Percentiles rank a stretch among this genome's conserved stretches.
Evolutionary conservation across 2,888 invertebrate species (phyloP).

Genomic region (Timandra comae): DNA sequence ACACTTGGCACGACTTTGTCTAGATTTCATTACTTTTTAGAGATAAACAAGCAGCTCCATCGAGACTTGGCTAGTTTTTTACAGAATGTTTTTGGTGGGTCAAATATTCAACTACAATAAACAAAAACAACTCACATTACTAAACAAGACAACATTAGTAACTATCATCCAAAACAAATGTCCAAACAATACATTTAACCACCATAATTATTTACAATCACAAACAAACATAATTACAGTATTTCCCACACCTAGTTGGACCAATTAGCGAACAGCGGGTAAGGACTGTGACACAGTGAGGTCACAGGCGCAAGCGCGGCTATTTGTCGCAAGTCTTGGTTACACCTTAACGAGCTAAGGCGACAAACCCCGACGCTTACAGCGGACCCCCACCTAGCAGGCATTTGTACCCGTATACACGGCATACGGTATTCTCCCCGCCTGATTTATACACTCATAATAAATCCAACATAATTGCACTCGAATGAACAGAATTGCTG

Average conservation of each 20-base stretch:
- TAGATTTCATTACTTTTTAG: too few species aligned
- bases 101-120: too few species aligned
- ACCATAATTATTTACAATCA: neutral
- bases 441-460: neutral
- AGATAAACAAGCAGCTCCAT: too few species aligned
- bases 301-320: constrained; percentile 16
- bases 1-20: too few species aligned
- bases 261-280: constrained; percentile 18
- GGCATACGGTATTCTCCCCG: neutral
- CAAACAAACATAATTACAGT: constrained; percentile 13
- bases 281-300: constrained; percentile 18
- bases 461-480: constrained; percentile 1
- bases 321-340: constrained; percentile 35
- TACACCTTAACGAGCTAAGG: constrained; percentile 46
- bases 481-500: neutral
- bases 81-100: too few species aligned
- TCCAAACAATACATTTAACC: constrained; percentile 5
- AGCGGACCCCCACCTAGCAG: constrained; percentile 1
- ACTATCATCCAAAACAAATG: neutral
- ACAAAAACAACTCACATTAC: too few species aligned
- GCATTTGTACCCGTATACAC: constrained; percentile 1
- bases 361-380: too few species aligned
- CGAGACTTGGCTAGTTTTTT: too few species aligned
- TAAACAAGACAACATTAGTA: too few species aligned
- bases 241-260: constrained; percentile 21